These are phyloP conservation scores for Tautogolabrus adspersus DNA, from an alignment of 2,113 vertebrate species.

Conservation along the genomic window DNA sequence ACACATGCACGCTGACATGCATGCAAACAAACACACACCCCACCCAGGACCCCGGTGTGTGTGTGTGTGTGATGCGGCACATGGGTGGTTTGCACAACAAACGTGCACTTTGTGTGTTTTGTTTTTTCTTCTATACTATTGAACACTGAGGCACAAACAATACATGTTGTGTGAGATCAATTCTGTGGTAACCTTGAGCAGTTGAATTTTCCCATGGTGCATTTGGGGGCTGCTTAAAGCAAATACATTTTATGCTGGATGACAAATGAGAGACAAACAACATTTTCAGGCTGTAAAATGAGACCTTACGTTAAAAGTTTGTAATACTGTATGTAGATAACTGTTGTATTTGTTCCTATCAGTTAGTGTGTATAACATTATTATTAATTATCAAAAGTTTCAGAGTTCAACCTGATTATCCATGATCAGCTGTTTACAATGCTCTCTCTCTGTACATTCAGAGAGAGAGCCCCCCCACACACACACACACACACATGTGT, in stretches of 20 bases:
- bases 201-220: conserved; percentile 44
- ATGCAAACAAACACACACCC: conserved; percentile 39
- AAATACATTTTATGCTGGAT: background rate
- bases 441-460: no score
- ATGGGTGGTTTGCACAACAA: conserved; percentile 31
- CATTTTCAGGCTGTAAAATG: background rate
- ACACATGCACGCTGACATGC: conserved; percentile 27
- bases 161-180: conserved; percentile 31
- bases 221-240: conserved; percentile 17
- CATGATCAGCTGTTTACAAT: no score
- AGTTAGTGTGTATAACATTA: no score
- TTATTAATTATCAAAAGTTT: no score
- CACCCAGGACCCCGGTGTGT: conserved; percentile 2
- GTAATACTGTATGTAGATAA: no score
- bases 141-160: conserved; percentile 29
- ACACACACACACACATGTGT: no score
- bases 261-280: background rate
- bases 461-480: no score
- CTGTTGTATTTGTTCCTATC: no score
- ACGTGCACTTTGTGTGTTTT: conserved; percentile 5
- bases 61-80: conserved; percentile 7
- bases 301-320: background rate
- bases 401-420: no score
- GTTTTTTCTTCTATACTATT: conserved; percentile 21
- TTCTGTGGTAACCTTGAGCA: conserved; percentile 30